A percentile compares a stretch with the other conserved stretches of the same genome.
Evolutionary conservation across 2,113 vertebrate species (phyloP).

Genomic region (Bubo blakistoni): DNA sequence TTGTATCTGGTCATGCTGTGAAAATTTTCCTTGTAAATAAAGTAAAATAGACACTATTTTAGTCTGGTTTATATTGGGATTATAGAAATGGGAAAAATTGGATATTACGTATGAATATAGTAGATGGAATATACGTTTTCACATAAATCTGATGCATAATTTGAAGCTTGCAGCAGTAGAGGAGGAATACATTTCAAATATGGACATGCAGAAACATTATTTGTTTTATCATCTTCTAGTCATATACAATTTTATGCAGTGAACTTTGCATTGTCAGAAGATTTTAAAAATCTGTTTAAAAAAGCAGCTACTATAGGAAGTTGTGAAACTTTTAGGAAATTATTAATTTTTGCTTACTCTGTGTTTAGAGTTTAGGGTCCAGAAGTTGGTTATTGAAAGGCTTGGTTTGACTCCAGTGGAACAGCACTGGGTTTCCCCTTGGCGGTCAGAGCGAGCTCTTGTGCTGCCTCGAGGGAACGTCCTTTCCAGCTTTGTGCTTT

Average conservation of each 20-base stretch:
- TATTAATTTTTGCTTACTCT: neutral
- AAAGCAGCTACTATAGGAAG: neutral
- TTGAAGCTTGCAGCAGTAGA: neutral
- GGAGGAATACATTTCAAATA: neutral
- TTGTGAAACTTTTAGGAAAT: neutral
- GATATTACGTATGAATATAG: neutral
- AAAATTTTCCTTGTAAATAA: neutral
- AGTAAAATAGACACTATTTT: neutral
- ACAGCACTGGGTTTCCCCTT: neutral
- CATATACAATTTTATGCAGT: neutral
- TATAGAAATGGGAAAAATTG: neutral
- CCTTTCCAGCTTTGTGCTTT: no score
- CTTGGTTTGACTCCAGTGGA: no score
- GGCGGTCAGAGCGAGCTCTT: neutral
- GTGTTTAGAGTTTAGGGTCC: neutral
- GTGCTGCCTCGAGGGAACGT: neutral
- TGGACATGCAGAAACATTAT: neutral
- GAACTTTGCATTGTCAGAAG: neutral
- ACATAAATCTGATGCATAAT: neutral
- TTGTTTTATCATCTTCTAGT: neutral
- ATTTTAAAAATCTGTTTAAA: neutral
- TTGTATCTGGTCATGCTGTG: neutral
- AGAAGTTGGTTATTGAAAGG: neutral
- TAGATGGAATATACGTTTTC: neutral
- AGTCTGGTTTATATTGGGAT: neutral